Evolutionary conservation across 2,797 vertebrate species (phyloP).

Genomic region (Coregonus ussuriensis): DNA sequence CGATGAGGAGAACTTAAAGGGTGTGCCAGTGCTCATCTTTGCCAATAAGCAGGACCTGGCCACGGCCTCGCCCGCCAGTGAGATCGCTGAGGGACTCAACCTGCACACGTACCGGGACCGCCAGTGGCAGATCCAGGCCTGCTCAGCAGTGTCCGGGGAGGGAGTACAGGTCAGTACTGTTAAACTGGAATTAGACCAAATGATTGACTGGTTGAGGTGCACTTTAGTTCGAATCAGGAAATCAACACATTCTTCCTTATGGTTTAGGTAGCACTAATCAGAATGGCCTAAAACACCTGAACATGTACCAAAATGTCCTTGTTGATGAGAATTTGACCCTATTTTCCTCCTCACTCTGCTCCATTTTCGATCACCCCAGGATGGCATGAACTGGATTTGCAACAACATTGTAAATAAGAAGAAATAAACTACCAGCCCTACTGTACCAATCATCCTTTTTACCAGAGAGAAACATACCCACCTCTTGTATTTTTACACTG

Average conservation of each 20-base stretch:
- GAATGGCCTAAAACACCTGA: neutral
- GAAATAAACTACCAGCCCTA: slow-evolving; percentile 63
- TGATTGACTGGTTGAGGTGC: neutral
- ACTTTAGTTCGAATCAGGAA: neutral
- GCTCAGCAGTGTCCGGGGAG: slow-evolving; percentile 87
- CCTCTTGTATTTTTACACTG: slow-evolving; percentile 16
- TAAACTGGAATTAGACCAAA: neutral
- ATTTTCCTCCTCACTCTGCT: neutral
- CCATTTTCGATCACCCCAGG: slow-evolving; percentile 57
- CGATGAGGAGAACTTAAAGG: slow-evolving; percentile 80
- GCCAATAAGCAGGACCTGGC: slow-evolving; percentile 90
- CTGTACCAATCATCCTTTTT: slow-evolving; percentile 5
- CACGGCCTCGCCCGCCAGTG: slow-evolving; percentile 81
- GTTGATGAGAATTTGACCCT: neutral
- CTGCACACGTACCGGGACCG: slow-evolving; percentile 86
- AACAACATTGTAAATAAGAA: slow-evolving; percentile 82
- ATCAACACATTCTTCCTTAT: neutral
- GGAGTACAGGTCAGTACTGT: slow-evolving; percentile 82
- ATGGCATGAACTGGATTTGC: slow-evolving; percentile 87
- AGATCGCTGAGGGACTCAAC: slow-evolving; percentile 87
- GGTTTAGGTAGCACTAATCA: neutral
- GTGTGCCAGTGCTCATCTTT: slow-evolving; percentile 86
- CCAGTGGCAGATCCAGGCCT: slow-evolving; percentile 91
- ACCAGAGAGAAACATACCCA: slow-evolving; percentile 21
- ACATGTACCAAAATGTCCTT: neutral